phyloP scores from a whole-genome alignment of 64 coral and sea anemone genomes.

The Orbicella faveolata region DNA sequence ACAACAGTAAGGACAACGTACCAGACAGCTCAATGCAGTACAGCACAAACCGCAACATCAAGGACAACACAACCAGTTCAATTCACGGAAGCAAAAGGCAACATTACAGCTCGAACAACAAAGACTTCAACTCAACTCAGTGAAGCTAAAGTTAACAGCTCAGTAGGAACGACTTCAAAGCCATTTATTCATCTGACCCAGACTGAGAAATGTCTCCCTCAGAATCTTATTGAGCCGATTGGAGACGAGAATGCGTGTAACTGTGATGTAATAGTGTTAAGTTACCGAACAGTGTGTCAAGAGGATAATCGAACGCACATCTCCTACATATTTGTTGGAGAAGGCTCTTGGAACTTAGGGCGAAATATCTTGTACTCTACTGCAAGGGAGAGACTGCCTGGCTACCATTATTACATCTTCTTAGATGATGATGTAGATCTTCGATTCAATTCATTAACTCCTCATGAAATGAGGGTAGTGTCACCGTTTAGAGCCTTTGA shows the following conservation, averaged over 20 bases:
- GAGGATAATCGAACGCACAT: constrained; percentile 2
- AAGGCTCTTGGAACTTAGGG: constrained; percentile 28
- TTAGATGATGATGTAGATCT: constrained; percentile 49
- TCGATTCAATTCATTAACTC: background rate
- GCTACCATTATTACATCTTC: constrained; percentile 57
- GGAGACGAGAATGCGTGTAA: constrained; percentile 38
- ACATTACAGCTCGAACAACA: too few species aligned
- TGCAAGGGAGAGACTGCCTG: background rate
- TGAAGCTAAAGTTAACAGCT: background rate
- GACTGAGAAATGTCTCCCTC: constrained; percentile 39
- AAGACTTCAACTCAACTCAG: background rate
- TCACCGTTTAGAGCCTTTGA: constrained; percentile 32
- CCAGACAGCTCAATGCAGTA: too few species aligned
- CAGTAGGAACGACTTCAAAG: background rate
- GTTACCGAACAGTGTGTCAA: constrained; percentile 4
- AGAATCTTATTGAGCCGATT: background rate
- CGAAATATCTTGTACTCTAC: constrained; percentile 36
- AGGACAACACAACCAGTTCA: too few species aligned
- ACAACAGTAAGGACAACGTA: too few species aligned
- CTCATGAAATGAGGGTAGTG: background rate
- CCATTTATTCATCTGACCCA: constrained; percentile 41
- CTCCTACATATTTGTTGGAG: constrained; percentile 22
- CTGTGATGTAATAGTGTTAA: constrained; percentile 60
- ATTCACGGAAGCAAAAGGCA: too few species aligned
- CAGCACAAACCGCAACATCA: too few species aligned